Evolutionary conservation across 2,797 vertebrate genomes (phyloP), one percentile per base, ranked within the genome.

Genomic region (Sebastes itinus): DNA sequence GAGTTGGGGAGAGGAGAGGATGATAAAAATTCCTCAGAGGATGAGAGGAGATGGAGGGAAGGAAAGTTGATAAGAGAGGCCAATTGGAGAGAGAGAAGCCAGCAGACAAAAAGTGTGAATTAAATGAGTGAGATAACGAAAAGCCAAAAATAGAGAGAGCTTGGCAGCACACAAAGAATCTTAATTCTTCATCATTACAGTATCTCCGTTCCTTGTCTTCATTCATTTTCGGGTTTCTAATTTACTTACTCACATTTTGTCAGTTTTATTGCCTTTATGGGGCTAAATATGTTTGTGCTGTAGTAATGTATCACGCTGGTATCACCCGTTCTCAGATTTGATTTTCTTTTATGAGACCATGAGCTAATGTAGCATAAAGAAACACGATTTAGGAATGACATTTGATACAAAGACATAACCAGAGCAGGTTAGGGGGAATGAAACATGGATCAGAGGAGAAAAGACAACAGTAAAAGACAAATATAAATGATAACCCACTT

Each of bases 291-390:
- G 65, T 84, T 84, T 84, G 67, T 59, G 64, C 59, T 82, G 67
- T 49, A 72, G 56, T 73, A 81, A 77, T 74, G 67, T 59, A 55
- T 56, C 54, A 0, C 14, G 46, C 75, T 80, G 38, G 32, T 74
- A 65, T 75, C 58, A 66, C 58, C 78, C 35, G 65, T 72, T 25
- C 25, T 35, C 70, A 58, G 56, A 78, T 88, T 79, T 79, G 67
- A 84, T 82, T 85, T 85, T 73, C 52, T 81, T 81, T 87, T 82
- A 89, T 80, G 76, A 85, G 75, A 60, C 35, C 20, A 10, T 58
- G 62, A 88, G 42, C 77, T 75, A 87, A 38, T 81, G 84, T 83
- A 82, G 75, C 80, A 83, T 74, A 86, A 84, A 88, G 67, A 85
- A 88, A 82, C 75, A 35, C 6, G 32, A 83, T 87, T 88, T 72